Conservation (phyloP, 2,113 vertebrate species). For the Epinephelus fuscoguttatus region DNA sequence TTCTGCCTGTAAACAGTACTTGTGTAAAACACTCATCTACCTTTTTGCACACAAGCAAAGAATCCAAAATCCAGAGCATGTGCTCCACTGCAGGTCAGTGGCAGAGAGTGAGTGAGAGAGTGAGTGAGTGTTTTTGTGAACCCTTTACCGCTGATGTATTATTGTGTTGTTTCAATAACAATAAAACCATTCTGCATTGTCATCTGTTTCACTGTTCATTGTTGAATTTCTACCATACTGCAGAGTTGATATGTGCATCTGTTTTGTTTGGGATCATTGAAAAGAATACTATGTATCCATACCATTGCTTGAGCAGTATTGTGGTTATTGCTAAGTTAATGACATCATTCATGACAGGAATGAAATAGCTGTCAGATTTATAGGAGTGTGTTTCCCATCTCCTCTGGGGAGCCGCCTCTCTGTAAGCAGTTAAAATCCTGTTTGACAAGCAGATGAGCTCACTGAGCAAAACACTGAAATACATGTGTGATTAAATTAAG, state of each 20-base stretch:
- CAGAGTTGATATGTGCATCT: neutral
- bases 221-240: neutral
- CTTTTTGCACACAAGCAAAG: conserved; percentile 48
- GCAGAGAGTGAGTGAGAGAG: conserved; percentile 7
- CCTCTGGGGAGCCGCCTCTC: neutral
- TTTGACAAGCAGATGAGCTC: neutral
- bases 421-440: neutral
- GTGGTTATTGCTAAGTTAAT: neutral
- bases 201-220: neutral
- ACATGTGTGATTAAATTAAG: neutral
- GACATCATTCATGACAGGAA: neutral
- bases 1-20: conserved; percentile 12
- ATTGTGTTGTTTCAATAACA: conserved; percentile 36
- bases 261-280: neutral
- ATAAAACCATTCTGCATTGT: conserved; percentile 58
- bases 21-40: neutral
- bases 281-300: neutral
- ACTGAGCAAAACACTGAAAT: neutral
- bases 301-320: neutral
- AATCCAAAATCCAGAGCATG: conserved; percentile 38
- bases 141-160: conserved; percentile 23
- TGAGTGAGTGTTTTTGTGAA: conserved; percentile 34
- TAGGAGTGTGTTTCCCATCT: neutral
- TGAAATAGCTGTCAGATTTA: neutral
- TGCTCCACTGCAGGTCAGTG: conserved; percentile 79